phyloP scores from a whole-genome alignment of 2,797 vertebrate genomes.

The Rhinatrema bivittatum region DNA sequence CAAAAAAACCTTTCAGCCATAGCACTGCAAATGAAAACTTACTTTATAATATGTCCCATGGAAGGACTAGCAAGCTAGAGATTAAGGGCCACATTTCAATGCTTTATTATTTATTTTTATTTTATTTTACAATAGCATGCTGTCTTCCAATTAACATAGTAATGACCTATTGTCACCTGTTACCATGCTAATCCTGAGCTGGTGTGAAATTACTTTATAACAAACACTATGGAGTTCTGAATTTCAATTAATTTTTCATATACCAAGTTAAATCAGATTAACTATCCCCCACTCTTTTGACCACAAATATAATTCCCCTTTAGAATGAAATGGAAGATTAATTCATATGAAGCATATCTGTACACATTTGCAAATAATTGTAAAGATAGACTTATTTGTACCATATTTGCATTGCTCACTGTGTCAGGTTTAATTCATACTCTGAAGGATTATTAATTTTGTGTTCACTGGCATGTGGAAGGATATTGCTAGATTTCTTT shows the following conservation, averaged over 20 bases:
- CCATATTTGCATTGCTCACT: conserved; percentile 23
- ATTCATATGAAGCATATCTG: conserved; percentile 61
- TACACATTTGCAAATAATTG: conserved; percentile 59
- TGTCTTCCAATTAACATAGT: conserved; percentile 64
- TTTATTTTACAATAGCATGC: conserved; percentile 33
- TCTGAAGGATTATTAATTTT: conserved; percentile 42
- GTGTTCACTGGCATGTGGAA: conserved; percentile 29
- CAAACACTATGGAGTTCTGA: conserved; percentile 64
- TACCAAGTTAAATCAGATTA: conserved; percentile 68
- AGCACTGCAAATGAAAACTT: no score
- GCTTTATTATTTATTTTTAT: background rate
- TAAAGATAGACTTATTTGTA: conserved; percentile 49
- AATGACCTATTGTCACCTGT: conserved; percentile 62
- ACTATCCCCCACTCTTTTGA: conserved; percentile 50
- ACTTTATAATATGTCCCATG: no score
- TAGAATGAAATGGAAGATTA: conserved; percentile 58
- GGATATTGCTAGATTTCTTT: conserved; percentile 13
- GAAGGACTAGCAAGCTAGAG: conserved; percentile 5
- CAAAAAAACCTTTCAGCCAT: background rate
- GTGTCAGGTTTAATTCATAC: conserved; percentile 26
- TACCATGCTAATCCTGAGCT: conserved; percentile 63
- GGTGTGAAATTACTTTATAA: conserved; percentile 70
- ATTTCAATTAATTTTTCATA: conserved; percentile 71
- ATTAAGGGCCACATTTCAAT: conserved; percentile 24
- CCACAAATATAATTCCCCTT: conserved; percentile 53